Evolutionary conservation across 1,140 invertebrate genomes (phyloP), one percentile per base, ranked within the genome.

Genomic region (Zophobas atratus): DNA sequence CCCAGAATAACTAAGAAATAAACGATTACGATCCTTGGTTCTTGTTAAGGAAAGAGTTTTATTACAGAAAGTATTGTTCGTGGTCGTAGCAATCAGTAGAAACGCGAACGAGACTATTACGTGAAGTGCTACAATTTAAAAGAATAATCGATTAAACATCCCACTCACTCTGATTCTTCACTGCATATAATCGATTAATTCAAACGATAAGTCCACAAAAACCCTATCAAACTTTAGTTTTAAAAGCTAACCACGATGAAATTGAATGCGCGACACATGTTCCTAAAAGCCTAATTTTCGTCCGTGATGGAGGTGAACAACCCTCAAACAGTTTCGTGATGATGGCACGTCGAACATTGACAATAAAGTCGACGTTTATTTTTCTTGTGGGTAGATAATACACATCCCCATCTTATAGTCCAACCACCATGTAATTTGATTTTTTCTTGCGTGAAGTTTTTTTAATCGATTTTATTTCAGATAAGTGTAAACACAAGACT

Each of bases 91-190:
- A 20, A 20, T 20, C 20, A 60, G 35, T 60, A 36, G 34, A 60
- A 60, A 60, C 56, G 36, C 36, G 56, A 60, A 60, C 43, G 8
- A 60, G 56, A 60, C 3, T 60, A 60, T 38, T 60, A 6, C 34
- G 6, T 36, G 34, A 57, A 33, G 55, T 2, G 20, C 55, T 57
- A 57, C 55, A 57, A 35, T 57, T 60, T 32, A 60, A 8, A 60
- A 60, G 56, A 60, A 60, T 60, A 60, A 60, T 60, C 56, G 36
- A 60, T 60, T 60, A 60, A 60, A 8, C 38, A 60, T 36, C 34
- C 36, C 56, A 60, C 34, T 60, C 56, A 36, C 56, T 60, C 38
- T 60, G 56, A 60, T 60, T 60, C 56, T 35, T 60, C 56, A 4
- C 35, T 36, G 56, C 56, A 60, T 36, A 38, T 60, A 6, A 60